Conservation (phyloP, 2,797 vertebrate genomes). For the Argya squamiceps region DNA sequence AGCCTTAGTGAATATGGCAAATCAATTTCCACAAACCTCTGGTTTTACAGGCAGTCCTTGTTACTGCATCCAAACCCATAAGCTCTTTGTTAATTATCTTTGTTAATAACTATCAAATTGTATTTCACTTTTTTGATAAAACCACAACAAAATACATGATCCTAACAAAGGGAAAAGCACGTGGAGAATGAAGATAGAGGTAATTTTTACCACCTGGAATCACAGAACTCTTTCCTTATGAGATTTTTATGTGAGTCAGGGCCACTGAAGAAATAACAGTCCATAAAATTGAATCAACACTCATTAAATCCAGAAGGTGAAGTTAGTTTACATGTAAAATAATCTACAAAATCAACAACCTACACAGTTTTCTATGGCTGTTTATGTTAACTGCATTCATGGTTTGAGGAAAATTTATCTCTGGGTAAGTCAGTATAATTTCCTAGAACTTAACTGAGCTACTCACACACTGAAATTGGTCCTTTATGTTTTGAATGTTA, state of each 20-base stretch:
- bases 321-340: conserved; percentile 41
- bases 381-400: not conserved
- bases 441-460: not conserved
- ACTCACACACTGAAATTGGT: not conserved
- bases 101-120: not conserved
- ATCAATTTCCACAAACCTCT: not conserved
- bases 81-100: no score
- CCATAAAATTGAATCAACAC: conserved; percentile 44
- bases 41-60: not conserved
- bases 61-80: not conserved
- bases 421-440: not conserved
- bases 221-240: not conserved
- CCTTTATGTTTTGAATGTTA: not conserved
- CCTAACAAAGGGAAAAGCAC: conserved; percentile 28
- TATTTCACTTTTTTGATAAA: conserved; percentile 3
- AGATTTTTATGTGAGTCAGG: conserved; percentile 10
- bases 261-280: conserved; percentile 38
- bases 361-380: not conserved
- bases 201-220: conserved; percentile 26
- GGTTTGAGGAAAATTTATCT: not conserved
- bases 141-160: not conserved
- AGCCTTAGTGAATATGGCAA: not conserved
- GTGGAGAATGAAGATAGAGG: not conserved
- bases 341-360: not conserved
- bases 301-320: conserved; percentile 46